Evolutionary conservation across 2,888 invertebrate species (phyloP).

Genomic region (Andrena flavipes): DNA sequence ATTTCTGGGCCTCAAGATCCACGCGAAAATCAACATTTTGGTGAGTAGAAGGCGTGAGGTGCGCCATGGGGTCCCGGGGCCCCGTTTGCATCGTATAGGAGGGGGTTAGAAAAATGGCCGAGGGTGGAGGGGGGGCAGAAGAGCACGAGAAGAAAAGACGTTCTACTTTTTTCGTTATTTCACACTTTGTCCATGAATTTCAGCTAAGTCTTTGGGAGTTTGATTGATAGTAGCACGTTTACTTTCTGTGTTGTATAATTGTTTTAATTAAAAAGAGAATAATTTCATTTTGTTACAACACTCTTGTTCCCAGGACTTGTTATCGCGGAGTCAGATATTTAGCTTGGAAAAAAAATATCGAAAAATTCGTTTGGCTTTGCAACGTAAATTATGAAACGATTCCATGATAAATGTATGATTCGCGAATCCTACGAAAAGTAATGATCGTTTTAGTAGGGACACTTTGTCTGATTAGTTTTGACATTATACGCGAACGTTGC

Average conservation of each 20-base stretch:
- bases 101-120: constrained; percentile 79
- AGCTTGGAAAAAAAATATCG: background rate
- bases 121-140: constrained; percentile 30
- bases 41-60: constrained; percentile 74
- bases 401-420: background rate
- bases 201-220: background rate
- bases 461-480: background rate
- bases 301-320: background rate
- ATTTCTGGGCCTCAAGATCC: constrained; percentile 80
- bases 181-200: background rate
- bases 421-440: background rate
- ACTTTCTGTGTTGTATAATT: background rate
- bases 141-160: constrained; percentile 37
- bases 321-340: background rate
- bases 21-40: constrained; percentile 82
- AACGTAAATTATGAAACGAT: background rate
- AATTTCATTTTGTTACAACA: background rate
- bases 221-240: background rate
- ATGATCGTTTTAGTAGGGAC: background rate
- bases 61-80: constrained; percentile 59
- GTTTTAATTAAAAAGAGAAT: background rate
- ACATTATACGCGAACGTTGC: too few species aligned
- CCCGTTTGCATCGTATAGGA: constrained; percentile 54
- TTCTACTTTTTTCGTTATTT: constrained; percentile 19
- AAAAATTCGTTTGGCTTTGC: background rate